These are phyloP conservation scores for Somateria mollissima DNA, from an alignment of 2,797 vertebrate species.

Conservation along the genomic window DNA sequence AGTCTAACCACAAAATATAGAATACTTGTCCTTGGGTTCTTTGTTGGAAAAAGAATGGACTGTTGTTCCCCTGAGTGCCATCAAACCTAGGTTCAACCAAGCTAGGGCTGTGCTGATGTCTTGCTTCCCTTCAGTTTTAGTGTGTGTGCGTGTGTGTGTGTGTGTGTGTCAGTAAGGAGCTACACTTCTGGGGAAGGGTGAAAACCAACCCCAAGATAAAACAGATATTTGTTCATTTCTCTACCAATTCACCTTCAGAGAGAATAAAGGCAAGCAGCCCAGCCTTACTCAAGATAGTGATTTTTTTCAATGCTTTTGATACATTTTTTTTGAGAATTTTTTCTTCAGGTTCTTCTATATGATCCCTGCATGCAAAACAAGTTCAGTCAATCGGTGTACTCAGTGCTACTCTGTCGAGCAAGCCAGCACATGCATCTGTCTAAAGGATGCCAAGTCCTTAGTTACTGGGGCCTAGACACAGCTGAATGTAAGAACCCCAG, in stretches of 20 bases:
- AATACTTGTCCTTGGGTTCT: not conserved
- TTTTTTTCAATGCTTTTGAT: constrained; percentile 52
- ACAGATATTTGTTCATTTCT: constrained; percentile 31
- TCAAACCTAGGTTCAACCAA: not conserved
- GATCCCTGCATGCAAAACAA: constrained; percentile 34
- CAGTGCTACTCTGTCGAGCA: not conserved
- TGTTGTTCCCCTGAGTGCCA: not conserved
- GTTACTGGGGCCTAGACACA: not conserved
- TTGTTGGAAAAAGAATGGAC: not conserved
- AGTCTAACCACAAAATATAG: not conserved
- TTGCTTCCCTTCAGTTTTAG: constrained; percentile 15
- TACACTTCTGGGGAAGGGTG: not conserved
- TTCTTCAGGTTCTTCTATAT: not conserved
- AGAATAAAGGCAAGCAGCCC: not conserved
- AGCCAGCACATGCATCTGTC: not conserved
- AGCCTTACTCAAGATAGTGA: not conserved
- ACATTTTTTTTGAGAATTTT: not conserved
- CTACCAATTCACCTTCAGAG: not conserved
- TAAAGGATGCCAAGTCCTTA: not conserved
- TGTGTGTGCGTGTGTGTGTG: not conserved
- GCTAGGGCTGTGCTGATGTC: not conserved
- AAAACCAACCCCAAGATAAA: not conserved
- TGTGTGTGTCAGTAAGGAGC: not conserved
- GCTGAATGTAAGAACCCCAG: not conserved
- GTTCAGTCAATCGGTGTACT: not conserved